Evolutionary conservation across 2,888 invertebrate genomes (phyloP).

Genomic region (Cartodere bifasciata): DNA sequence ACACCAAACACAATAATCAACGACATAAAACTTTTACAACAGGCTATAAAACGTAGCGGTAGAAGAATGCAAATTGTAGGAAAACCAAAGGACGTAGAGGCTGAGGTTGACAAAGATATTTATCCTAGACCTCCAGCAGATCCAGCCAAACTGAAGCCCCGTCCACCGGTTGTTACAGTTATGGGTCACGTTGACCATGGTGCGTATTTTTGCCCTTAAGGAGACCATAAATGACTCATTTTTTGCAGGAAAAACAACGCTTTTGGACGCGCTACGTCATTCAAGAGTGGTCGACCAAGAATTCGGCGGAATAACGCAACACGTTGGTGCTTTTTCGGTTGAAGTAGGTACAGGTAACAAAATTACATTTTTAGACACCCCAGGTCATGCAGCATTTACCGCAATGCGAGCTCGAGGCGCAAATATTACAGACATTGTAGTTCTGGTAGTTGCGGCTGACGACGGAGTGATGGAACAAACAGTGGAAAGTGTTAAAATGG

Average conservation of each 20-base stretch:
- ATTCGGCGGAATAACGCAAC: conserved; percentile 98
- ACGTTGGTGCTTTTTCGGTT: conserved; percentile 95
- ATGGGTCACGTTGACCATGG: conserved; percentile 99
- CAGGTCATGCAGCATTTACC: conserved; percentile 95
- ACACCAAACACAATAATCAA: conserved; percentile 22
- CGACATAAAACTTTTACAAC: conserved; percentile 29
- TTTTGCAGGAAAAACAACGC: conserved; percentile 86
- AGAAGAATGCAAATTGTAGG: conserved; percentile 30
- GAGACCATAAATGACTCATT: no score
- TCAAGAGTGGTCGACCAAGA: conserved; percentile 81
- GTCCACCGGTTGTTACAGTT: conserved; percentile 92
- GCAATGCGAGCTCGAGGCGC: conserved; percentile 95
- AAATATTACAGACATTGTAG: conserved; percentile 81
- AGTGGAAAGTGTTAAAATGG: conserved; percentile 78
- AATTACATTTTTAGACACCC: conserved; percentile 95
- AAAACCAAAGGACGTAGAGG: conserved; percentile 19
- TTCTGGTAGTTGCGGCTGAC: conserved; percentile 95
- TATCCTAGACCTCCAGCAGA: conserved; percentile 53
- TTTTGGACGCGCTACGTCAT: conserved; percentile 78
- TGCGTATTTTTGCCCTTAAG: no score
- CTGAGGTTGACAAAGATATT: conserved; percentile 31
- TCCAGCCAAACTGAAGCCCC: conserved; percentile 48
- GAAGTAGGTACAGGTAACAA: conserved; percentile 48
- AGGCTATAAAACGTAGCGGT: conserved; percentile 28
- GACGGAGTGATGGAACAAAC: conserved; percentile 99